Evolutionary conservation across 1,140 invertebrate species (phyloP), one percentile per base, ranked within the genome.

Genomic region (Harpegnathos saltator): DNA sequence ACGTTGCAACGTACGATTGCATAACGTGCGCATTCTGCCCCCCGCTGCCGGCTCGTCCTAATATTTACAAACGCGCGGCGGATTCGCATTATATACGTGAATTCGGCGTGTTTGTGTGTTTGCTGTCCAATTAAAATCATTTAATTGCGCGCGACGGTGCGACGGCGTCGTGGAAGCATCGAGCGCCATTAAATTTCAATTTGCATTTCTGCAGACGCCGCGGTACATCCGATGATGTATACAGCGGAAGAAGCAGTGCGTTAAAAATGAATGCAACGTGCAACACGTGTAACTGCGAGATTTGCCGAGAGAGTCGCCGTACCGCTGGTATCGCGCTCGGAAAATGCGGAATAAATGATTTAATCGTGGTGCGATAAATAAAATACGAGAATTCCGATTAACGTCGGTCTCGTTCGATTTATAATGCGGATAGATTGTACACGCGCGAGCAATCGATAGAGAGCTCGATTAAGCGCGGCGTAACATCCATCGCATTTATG

Each of bases 41-140:
- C 15, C 19, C 22, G 7, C 52, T 71, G 69, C 44, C 65, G 26
- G 65, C 44, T 71, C 33, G 14, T 26, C 65, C 75, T 71, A 80
- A 80, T 80, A 80, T 80, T 80, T 80, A 80, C 65, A 69, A 71
- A 80, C 75, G 22, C 26, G 52, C n/a, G 52, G 50, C 50, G 69
- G 56, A 19, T 68, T 22, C 29, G 75, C 26, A 48, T 69, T 38
- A 58, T 78, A n/a, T 19, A 54, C 24, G 29, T 50, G 52, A 17
- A 19, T 58, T 24, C 68, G 29, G 33, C 24, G 24, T 58, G 33
- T 80, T 50, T 71, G 24, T 58, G 33, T 80, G 65, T 71, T 80
- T 80, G 65, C 65, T 22, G 17, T 58, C 11, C 9, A 52, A 80
- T 69, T 52, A 56, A 78, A 69, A 80, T 80, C 54, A 80, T 71